Conservation (phyloP, 2,888 invertebrate species). For the Aphidoletes aphidimyza region DNA sequence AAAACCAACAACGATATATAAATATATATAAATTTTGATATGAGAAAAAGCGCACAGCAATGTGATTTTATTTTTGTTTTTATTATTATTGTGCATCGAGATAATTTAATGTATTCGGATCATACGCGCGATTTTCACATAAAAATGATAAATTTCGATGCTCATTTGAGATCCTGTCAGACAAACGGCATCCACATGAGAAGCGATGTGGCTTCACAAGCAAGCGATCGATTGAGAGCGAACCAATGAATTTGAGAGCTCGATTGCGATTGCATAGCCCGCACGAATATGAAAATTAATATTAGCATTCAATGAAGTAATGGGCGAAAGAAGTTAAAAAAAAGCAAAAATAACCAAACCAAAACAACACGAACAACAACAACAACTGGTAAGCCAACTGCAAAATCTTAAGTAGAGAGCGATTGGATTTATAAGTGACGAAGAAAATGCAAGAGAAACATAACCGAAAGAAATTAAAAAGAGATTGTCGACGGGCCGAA, state of each 20-base stretch:
- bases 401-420: too few relatives aligned
- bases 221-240: too few relatives aligned
- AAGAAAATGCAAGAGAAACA: conserved; percentile 35
- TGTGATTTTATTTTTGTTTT: conserved; percentile 5
- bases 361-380: background rate
- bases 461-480: conserved; percentile 42
- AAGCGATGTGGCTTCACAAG: too few relatives aligned
- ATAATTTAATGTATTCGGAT: conserved; percentile 33
- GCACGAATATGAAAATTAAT: conserved; percentile 45
- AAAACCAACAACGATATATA: too few relatives aligned
- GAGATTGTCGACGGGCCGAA: conserved; percentile 41
- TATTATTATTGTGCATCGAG: conserved; percentile 45
- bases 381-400: too few relatives aligned
- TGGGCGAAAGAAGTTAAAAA: background rate
- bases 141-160: conserved; percentile 35
- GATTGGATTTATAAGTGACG: conserved; percentile 7
- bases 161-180: conserved; percentile 49
- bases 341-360: background rate
- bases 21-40: background rate
- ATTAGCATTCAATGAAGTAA: conserved; percentile 51
- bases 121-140: conserved; percentile 29
- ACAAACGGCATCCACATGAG: background rate
- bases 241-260: too few relatives aligned
- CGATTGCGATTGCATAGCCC: background rate
- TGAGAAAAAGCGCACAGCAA: background rate